Evolutionary conservation across 2,113 vertebrate species (phyloP).

Genomic region (Ctenomys sociabilis): DNA sequence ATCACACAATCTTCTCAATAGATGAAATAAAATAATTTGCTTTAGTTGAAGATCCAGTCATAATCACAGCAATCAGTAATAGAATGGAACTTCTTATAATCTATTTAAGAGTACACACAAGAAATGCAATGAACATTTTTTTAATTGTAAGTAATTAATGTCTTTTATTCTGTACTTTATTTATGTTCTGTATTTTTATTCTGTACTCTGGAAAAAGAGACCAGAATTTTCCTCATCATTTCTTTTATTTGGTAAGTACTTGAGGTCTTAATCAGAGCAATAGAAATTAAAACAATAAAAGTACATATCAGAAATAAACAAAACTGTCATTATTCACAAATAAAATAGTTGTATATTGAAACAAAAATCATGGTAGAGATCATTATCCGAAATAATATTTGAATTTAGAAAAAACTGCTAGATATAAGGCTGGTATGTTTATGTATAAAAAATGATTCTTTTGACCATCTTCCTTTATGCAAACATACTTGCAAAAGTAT

Average conservation of each 20-base stretch:
- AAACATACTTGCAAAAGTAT: neutral
- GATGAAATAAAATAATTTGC: neutral
- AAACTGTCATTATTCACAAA: neutral
- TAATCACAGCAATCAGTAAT: neutral
- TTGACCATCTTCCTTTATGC: neutral
- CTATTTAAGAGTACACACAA: neutral
- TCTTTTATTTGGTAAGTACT: neutral
- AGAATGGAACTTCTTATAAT: neutral
- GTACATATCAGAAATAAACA: neutral
- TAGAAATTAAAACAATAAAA: neutral
- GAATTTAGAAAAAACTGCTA: neutral
- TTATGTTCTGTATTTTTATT: too few species aligned
- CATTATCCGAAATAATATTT: neutral
- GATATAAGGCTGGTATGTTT: neutral
- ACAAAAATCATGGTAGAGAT: neutral
- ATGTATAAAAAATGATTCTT: neutral
- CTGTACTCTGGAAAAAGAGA: neutral
- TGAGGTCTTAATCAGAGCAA: neutral
- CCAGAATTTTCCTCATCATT: neutral
- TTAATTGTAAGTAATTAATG: neutral
- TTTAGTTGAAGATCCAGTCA: neutral
- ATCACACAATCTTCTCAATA: neutral
- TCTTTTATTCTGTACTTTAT: neutral
- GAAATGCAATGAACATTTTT: neutral
- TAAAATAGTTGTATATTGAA: neutral